These are phyloP conservation scores for Marcusenius ussheri DNA, from an alignment of 2,113 vertebrate species.

Conservation along the genomic window DNA sequence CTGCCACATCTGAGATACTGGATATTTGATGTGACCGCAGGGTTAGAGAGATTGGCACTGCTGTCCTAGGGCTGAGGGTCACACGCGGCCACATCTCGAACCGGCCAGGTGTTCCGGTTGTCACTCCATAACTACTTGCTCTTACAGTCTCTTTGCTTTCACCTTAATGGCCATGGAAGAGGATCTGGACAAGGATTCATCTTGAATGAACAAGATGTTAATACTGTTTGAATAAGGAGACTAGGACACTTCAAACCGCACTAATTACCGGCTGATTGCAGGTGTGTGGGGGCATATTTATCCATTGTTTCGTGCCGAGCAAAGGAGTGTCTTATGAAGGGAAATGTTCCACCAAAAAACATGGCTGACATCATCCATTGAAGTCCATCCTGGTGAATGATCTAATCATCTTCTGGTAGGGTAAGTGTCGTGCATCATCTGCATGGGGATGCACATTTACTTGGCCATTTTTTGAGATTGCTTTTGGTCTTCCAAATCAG, in stretches of 20 bases:
- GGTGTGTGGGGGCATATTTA: neutral
- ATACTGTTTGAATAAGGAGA: neutral
- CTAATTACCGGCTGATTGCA: neutral
- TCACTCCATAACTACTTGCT: neutral
- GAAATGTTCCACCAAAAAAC: neutral
- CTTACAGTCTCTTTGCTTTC: neutral
- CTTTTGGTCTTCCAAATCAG: neutral
- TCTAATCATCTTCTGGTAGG: neutral
- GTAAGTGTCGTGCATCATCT: neutral
- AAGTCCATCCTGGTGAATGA: neutral
- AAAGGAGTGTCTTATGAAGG: neutral
- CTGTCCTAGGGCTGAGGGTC: neutral
- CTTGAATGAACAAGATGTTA: neutral
- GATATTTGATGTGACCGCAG: conserved; percentile 35
- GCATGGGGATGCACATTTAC: neutral
- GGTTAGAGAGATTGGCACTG: neutral
- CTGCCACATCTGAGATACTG: conserved; percentile 22
- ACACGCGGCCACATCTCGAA: neutral
- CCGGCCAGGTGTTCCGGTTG: neutral
- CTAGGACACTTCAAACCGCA: neutral
- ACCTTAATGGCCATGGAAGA: neutral
- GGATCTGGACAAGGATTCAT: neutral
- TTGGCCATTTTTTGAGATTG: neutral
- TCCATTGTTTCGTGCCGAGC: neutral
- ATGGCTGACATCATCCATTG: neutral